Evolutionary conservation across 1,140 invertebrate genomes (phyloP).

Genomic region (Ylistrum balloti): DNA sequence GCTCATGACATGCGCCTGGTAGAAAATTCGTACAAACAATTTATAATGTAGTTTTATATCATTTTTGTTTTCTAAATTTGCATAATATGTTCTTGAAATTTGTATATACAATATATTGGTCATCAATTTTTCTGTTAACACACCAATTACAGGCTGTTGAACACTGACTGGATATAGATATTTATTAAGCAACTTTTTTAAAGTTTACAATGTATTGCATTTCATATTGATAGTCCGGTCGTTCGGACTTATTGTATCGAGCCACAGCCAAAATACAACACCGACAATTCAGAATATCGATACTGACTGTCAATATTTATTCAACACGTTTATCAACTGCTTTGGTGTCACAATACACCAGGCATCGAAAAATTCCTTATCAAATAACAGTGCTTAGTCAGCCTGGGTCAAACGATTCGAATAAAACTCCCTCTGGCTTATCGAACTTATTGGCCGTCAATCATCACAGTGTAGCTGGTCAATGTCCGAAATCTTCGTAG

Average conservation of each 20-base stretch:
- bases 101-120: too few species aligned
- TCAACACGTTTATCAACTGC: conserved; percentile 6
- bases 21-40: too few species aligned
- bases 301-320: conserved; percentile 34
- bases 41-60: too few species aligned
- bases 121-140: too few species aligned
- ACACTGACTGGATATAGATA: too few species aligned
- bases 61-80: too few species aligned
- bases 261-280: background rate
- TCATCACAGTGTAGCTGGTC: background rate
- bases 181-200: too few species aligned
- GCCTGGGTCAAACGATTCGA: background rate
- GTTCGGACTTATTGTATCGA: background rate
- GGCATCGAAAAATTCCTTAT: background rate
- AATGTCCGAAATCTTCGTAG: background rate
- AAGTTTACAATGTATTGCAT: too few species aligned
- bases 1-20: too few species aligned
- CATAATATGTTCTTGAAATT: too few species aligned
- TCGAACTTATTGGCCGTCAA: background rate
- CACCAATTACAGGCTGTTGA: too few species aligned
- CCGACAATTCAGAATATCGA: background rate
- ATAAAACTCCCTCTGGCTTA: background rate
- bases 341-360: background rate
- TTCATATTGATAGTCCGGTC: background rate
- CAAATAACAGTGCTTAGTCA: background rate